phyloP scores from a whole-genome alignment of 2,888 invertebrate genomes.

The Rhagonycha fulva region DNA sequence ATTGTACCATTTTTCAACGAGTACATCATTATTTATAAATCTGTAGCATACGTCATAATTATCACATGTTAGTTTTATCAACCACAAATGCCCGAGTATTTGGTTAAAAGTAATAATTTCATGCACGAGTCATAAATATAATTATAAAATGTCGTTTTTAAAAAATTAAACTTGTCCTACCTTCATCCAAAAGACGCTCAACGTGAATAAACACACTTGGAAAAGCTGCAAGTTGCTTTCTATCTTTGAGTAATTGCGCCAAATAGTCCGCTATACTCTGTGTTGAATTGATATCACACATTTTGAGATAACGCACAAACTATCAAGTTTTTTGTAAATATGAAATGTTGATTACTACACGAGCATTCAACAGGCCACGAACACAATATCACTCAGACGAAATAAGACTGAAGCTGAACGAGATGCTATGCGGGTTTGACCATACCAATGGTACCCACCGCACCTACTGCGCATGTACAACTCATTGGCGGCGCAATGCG shows the following conservation, averaged over 20 bases:
- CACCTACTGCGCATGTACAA: conserved; percentile 16
- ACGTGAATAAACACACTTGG: conserved; percentile 99
- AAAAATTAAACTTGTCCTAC: conserved; percentile 60
- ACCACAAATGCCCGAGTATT: conserved; percentile 31
- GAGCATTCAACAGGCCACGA: conserved; percentile 26
- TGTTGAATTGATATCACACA: conserved; percentile 66
- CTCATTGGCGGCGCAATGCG: conserved; percentile 15
- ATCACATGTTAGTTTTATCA: conserved; percentile 47
- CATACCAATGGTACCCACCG: conserved; percentile 13
- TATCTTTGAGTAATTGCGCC: conserved; percentile 99
- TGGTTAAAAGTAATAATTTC: conserved; percentile 2
- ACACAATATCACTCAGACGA: conserved; percentile 20
- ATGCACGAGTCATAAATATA: background rate
- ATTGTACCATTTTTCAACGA: background rate
- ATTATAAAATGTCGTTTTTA: background rate
- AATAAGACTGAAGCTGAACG: conserved; percentile 21
- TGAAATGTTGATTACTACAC: conserved; percentile 15
- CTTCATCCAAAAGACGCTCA: conserved; percentile 98
- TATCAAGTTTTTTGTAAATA: conserved; percentile 2
- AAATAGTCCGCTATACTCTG: conserved; percentile 99
- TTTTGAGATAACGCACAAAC: conserved; percentile 38
- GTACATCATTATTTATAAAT: conserved; percentile 22
- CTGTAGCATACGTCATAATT: conserved; percentile 38
- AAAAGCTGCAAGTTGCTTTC: conserved; percentile 99
- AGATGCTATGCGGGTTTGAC: conserved; percentile 15